Evolutionary conservation across 2,113 vertebrate species (phyloP).

Genomic region (Urocolius indicus): DNA sequence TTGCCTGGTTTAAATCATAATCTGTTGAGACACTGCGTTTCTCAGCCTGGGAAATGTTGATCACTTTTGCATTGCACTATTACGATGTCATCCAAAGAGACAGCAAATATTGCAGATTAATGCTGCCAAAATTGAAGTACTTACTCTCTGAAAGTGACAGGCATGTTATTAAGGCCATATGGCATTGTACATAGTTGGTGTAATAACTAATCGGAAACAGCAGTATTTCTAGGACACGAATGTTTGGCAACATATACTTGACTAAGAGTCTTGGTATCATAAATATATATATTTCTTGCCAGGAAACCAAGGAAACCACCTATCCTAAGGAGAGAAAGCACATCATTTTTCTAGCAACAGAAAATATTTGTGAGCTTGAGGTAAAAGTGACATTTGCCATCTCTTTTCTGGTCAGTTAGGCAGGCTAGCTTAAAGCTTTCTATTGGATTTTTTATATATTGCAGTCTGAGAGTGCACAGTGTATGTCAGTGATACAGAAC

Average conservation of each 20-base stretch:
- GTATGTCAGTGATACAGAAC: background rate
- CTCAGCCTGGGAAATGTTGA: constrained; percentile 13
- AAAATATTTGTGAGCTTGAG: background rate
- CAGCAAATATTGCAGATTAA: constrained; percentile 47
- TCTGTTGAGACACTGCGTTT: background rate
- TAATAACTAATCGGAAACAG: constrained; percentile 49
- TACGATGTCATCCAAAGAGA: constrained; percentile 32
- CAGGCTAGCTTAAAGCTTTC: background rate
- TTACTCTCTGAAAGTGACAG: constrained; percentile 43
- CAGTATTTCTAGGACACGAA: constrained; percentile 20
- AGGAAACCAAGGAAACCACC: constrained; percentile 34
- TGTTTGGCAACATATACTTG: constrained; percentile 38
- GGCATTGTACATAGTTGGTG: constrained; percentile 25
- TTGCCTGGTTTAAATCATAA: background rate
- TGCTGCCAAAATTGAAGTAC: constrained; percentile 61
- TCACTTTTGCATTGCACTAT: constrained; percentile 21
- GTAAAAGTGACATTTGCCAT: background rate
- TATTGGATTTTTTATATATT: background rate
- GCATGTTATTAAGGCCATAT: constrained; percentile 60
- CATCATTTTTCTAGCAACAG: background rate
- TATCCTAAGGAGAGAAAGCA: background rate
- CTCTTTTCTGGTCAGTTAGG: background rate
- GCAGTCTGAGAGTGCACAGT: background rate
- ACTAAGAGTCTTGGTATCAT: constrained; percentile 8
- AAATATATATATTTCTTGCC: constrained; percentile 20